Percentiles rank a stretch among this genome's conserved stretches.
Evolutionary conservation across 2,797 vertebrate species (phyloP).

Genomic region (Atherinosoma microstoma): DNA sequence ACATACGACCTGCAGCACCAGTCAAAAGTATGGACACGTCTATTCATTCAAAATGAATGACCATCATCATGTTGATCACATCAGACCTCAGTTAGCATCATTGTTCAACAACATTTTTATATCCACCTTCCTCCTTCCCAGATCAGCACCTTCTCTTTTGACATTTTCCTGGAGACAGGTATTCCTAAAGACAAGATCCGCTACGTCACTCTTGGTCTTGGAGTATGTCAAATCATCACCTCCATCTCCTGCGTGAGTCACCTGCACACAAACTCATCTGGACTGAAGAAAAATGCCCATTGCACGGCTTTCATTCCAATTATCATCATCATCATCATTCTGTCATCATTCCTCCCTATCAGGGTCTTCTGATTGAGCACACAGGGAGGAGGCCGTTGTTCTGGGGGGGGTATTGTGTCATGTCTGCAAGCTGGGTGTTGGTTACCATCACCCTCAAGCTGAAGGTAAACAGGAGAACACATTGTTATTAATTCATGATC

Average conservation of each 20-base stretch:
- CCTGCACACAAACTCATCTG: not conserved
- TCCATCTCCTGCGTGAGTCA: slow-evolving; percentile 84
- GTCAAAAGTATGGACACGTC: too few species aligned
- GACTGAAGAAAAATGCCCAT: not conserved
- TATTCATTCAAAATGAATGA: too few species aligned
- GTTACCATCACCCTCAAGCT: slow-evolving; percentile 81
- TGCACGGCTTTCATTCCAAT: not conserved
- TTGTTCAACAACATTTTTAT: not conserved
- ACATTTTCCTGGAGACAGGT: slow-evolving; percentile 83
- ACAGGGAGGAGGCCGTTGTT: slow-evolving; percentile 83
- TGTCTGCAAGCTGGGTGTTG: slow-evolving; percentile 78
- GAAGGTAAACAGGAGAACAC: slow-evolving; percentile 75
- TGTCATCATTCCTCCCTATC: slow-evolving; percentile 15
- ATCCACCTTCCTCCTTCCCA: slow-evolving; percentile 51
- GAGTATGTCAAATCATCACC: slow-evolving; percentile 80
- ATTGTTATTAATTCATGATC: not conserved
- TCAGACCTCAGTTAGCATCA: not conserved
- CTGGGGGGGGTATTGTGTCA: slow-evolving; percentile 79
- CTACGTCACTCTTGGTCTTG: slow-evolving; percentile 86
- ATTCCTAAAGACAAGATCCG: slow-evolving; percentile 79
- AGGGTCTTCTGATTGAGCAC: slow-evolving; percentile 86
- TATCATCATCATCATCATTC: not conserved
- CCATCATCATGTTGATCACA: not conserved
- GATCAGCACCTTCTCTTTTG: slow-evolving; percentile 86
- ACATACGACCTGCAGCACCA: too few species aligned